Evolutionary conservation across 2,113 vertebrate genomes (phyloP).

Genomic region (Dicerorhinus sumatrensis): DNA sequence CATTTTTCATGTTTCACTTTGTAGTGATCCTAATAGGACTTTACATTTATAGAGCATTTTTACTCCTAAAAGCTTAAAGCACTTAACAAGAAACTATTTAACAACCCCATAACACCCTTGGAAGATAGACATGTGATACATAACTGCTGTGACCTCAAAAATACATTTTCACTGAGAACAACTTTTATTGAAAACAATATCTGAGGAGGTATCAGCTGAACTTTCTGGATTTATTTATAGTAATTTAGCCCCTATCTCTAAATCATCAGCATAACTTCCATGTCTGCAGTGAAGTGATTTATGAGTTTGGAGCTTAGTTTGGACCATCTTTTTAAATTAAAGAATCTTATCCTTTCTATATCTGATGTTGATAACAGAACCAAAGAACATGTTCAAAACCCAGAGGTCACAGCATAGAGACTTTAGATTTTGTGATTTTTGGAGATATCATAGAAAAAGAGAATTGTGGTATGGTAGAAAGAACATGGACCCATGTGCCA

Average conservation of each 20-base stretch:
- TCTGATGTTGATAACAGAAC: not conserved
- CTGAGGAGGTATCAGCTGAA: constrained; percentile 11
- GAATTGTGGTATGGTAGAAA: not conserved
- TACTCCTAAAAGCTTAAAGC: constrained; percentile 45
- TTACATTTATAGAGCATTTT: constrained; percentile 13
- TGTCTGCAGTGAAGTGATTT: constrained; percentile 34
- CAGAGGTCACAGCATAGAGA: not conserved
- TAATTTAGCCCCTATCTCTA: constrained; percentile 14
- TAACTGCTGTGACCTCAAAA: not conserved
- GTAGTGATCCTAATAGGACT: not conserved
- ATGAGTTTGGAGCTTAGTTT: not conserved
- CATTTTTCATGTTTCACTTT: constrained; percentile 66
- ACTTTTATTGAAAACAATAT: not conserved
- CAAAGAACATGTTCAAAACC: not conserved
- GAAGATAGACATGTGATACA: not conserved
- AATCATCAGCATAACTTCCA: not conserved
- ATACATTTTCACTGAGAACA: not conserved
- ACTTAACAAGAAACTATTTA: constrained; percentile 56
- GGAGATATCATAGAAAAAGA: not conserved
- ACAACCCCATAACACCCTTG: not conserved
- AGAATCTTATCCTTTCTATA: constrained; percentile 31
- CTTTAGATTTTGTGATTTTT: not conserved
- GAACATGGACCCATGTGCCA: not conserved
- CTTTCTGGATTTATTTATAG: not conserved
- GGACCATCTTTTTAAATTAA: constrained; percentile 62